Base-by-base conservation (phyloP, 2,797 vertebrate species). In the Alauda arvensis region DNA sequence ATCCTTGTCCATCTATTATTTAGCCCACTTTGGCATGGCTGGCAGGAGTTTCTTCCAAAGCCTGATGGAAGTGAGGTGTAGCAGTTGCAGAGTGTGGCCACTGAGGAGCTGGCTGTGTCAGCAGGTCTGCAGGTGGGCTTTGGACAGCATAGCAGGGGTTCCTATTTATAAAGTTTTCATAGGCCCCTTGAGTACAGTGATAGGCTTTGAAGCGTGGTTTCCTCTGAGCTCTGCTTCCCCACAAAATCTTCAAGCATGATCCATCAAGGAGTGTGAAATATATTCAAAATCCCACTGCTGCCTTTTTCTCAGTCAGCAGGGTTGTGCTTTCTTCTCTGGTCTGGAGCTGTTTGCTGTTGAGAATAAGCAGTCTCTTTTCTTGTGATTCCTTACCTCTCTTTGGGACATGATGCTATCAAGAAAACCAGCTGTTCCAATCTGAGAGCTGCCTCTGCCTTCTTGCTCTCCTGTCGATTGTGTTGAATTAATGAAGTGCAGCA, bases 261-360 rank as follows among this genome's bases (percentile, higher is more conserved):
- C 84, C 77, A 70, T 92, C 82, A 88, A 91, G 85, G 70, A 94
- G 70, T 67, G 34, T 76, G 74, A 92, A 91, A 90, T 93, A 51
- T 26, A 83, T 83, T 91, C 77, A 83, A 76, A 92, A 87, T 90
- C 90, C 86, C 88, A 72, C 79, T 78, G 91, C 84, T 92, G 74
- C 82, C 53, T 91, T 93, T 93, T 83, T 63, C 63, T 90, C 20
- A 81, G 77, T 89, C 90, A 78, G 90, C 88, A 76, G 88, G 82
- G 63, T 51, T 90, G 72, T 89, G 48, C 91, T 92, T 94, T 92
- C 51, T 94, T 94, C 91, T 92, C 52, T 2, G 0, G 69, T 72
- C 62, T 74, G 70, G 91, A 88, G 79, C 60, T 95, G 84, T 88
- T 94, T 94, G 88, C 92, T 90, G 79, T 92, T 85, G 88, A 91